Conservation (phyloP, 2,888 invertebrate species). For the Priocnemis perturbator region DNA sequence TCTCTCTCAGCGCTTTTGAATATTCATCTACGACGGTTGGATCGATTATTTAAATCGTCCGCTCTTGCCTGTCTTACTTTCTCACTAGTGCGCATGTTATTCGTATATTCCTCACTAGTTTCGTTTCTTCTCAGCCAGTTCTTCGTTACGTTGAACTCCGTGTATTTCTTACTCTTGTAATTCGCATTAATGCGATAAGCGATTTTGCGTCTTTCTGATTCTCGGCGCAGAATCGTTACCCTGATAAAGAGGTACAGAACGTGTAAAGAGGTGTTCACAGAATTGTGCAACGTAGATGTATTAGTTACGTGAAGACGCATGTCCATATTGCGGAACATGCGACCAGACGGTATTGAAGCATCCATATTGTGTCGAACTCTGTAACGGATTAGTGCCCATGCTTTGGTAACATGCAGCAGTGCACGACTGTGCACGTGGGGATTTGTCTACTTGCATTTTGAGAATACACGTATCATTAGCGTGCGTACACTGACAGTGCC, state of each 20-base stretch:
- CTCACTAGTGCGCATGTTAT: neutral
- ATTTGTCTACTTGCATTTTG: slow-evolving; percentile 12
- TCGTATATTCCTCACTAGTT: slow-evolving; percentile 4
- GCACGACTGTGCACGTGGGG: slow-evolving; percentile 11
- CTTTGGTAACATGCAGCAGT: neutral
- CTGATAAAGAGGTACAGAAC: slow-evolving; percentile 39
- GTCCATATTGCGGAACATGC: neutral
- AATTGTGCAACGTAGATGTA: slow-evolving; percentile 20
- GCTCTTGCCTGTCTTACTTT: slow-evolving; percentile 15
- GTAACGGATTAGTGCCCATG: neutral
- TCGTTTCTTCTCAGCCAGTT: slow-evolving; percentile 13
- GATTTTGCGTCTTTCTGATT: slow-evolving; percentile 38
- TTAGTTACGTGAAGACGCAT: slow-evolving; percentile 26
- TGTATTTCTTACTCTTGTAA: no score
- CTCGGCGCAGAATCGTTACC: slow-evolving; percentile 33
- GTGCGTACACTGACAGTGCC: slow-evolving; percentile 12
- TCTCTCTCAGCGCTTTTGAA: slow-evolving; percentile 51
- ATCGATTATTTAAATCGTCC: slow-evolving; percentile 55
- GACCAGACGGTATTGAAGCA: neutral
- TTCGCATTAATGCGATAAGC: slow-evolving; percentile 22
- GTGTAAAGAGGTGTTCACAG: no score
- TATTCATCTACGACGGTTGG: slow-evolving; percentile 60
- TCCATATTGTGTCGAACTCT: neutral
- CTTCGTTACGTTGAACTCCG: no score
- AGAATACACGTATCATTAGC: no score